Evolutionary conservation across 2,113 vertebrate genomes (phyloP).

Genomic region (Siniperca knerii): DNA sequence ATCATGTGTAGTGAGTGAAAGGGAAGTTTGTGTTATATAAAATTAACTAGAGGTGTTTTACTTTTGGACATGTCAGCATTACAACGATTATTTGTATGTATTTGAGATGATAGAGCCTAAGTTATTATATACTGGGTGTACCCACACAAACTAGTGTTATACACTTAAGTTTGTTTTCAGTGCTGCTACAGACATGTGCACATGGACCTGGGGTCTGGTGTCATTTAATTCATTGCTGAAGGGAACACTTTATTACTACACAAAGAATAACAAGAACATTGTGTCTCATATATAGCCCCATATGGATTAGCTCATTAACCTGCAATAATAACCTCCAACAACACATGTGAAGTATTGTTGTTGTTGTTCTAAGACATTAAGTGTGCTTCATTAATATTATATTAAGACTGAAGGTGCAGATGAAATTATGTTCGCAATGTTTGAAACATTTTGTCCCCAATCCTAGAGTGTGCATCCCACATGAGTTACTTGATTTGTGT

Average conservation of each 20-base stretch:
- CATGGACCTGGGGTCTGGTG: not conserved
- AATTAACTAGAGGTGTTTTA: not conserved
- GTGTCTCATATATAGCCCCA: not conserved
- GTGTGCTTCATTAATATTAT: constrained; percentile 1
- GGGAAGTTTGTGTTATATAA: not conserved
- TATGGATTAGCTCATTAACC: constrained; percentile 8
- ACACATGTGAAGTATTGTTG: not conserved
- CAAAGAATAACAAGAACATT: not conserved
- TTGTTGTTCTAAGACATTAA: not conserved
- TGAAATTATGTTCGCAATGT: not conserved
- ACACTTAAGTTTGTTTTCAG: constrained; percentile 6
- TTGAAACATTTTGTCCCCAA: not conserved
- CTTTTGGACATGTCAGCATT: not conserved
- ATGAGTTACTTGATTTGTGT: not conserved
- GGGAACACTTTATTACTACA: not conserved
- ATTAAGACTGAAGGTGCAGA: not conserved
- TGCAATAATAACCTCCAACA: not conserved
- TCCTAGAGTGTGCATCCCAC: not conserved
- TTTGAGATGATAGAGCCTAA: not conserved
- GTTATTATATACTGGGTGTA: not conserved
- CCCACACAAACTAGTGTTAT: not conserved
- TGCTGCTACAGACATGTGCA: not conserved
- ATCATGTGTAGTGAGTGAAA: constrained; percentile 13
- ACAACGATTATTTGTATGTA: constrained; percentile 1
- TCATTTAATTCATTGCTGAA: not conserved